These are phyloP conservation scores for Microhierax caerulescens DNA, from an alignment of 2,797 vertebrate species.

Conservation along the genomic window DNA sequence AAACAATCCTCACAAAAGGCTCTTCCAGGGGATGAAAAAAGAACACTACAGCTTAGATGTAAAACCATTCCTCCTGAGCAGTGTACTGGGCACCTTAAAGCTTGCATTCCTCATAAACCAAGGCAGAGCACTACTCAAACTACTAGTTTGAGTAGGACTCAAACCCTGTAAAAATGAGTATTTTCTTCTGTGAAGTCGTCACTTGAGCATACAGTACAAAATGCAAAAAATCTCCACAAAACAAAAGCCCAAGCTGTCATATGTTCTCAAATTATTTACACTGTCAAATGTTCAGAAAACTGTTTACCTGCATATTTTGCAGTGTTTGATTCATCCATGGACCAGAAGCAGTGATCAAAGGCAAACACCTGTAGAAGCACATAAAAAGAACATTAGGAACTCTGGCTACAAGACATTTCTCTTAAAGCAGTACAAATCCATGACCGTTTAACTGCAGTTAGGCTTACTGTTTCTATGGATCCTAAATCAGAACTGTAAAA, in stretches of 20 bases:
- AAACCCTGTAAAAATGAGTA: background rate
- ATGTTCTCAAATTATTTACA: background rate
- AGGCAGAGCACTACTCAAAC: background rate
- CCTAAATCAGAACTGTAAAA: background rate
- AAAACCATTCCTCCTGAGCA: background rate
- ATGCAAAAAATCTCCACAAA: background rate
- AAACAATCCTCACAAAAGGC: background rate
- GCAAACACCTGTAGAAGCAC: constrained; percentile 90
- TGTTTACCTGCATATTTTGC: constrained; percentile 94
- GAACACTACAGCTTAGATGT: background rate
- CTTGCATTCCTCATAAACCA: background rate
- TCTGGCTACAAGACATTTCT: background rate
- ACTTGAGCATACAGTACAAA: background rate
- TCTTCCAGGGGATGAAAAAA: background rate
- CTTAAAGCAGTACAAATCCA: background rate
- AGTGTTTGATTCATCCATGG: constrained; percentile 95
- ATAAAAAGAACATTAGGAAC: background rate
- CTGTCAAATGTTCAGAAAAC: background rate
- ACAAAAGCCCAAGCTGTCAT: background rate
- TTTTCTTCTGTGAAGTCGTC: background rate
- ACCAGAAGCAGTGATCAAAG: constrained; percentile 99
- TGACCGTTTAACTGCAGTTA: background rate
- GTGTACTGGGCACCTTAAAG: background rate
- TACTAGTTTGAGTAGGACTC: too few species aligned
- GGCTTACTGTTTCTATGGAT: background rate